These are phyloP conservation scores for Phaenicophaeus curvirostris DNA, from an alignment of 2,797 vertebrate species.

Conservation along the genomic window DNA sequence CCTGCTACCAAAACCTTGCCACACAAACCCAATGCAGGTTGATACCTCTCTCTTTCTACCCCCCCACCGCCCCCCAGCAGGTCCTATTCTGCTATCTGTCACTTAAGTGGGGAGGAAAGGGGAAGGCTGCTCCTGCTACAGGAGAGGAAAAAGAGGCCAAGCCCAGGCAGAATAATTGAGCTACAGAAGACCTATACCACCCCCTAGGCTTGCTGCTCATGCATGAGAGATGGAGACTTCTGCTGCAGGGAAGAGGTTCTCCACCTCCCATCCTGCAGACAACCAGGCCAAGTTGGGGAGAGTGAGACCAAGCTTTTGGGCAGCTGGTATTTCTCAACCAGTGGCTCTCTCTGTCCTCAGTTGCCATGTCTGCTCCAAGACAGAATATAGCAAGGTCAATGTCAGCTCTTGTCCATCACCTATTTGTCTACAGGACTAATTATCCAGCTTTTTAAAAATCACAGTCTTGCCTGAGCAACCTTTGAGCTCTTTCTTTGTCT, in stretches of 20 bases:
- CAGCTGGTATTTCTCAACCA: not conserved
- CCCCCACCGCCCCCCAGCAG: not conserved
- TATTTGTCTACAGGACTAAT: not conserved
- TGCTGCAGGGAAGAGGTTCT: not conserved
- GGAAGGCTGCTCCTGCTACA: not conserved
- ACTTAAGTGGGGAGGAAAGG: not conserved
- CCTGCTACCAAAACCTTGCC: no score
- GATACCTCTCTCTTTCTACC: not conserved
- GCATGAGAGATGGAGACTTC: not conserved
- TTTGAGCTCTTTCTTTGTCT: not conserved
- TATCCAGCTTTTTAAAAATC: not conserved
- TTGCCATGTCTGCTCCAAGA: not conserved
- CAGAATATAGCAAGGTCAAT: no score
- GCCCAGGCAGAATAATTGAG: not conserved
- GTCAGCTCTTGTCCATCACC: not conserved
- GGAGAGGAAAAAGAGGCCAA: not conserved
- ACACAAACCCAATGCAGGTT: fast-evolving
- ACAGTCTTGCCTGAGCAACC: not conserved
- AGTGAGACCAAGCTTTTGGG: not conserved
- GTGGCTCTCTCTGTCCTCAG: not conserved
- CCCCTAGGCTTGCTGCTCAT: not conserved
- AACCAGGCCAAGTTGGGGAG: fast-evolving
- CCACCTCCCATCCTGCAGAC: not conserved
- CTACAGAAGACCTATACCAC: not conserved
- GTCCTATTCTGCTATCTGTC: not conserved